Evolutionary conservation across 2,888 invertebrate species (phyloP).

Genomic region (Heliconius sara): DNA sequence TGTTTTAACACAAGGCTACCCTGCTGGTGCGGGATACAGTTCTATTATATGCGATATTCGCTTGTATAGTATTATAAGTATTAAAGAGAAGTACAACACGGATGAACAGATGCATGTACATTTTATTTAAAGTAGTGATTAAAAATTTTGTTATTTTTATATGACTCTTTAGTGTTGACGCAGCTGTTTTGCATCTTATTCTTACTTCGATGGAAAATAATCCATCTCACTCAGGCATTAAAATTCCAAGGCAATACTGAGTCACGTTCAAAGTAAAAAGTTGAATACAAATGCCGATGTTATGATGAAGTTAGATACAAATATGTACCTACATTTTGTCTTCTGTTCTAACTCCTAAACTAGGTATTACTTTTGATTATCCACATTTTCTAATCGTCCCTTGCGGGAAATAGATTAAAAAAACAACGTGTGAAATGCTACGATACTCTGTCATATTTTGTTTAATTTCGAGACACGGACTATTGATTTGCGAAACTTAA

Average conservation of each 20-base stretch:
- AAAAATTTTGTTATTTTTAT: not conserved
- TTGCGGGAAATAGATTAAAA: too few relatives aligned
- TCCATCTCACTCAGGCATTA: slow-evolving; percentile 26
- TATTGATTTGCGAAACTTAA: not conserved
- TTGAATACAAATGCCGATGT: slow-evolving; percentile 8
- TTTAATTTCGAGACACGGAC: not conserved
- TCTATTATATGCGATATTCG: not conserved
- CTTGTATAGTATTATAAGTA: not conserved
- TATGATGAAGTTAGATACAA: slow-evolving; percentile 5
- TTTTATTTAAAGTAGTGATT: too few relatives aligned
- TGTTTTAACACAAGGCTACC: too few relatives aligned
- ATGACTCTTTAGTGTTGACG: slow-evolving; percentile 11
- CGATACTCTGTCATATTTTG: not conserved
- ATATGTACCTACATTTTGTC: not conserved
- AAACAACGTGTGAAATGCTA: too few relatives aligned
- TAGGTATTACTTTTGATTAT: too few relatives aligned
- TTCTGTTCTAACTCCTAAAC: too few relatives aligned
- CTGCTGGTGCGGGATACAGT: too few relatives aligned
- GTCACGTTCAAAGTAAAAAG: slow-evolving; percentile 34
- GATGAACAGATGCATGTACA: not conserved
- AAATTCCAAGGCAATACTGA: slow-evolving; percentile 33
- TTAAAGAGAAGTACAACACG: not conserved
- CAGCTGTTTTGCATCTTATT: slow-evolving; percentile 29
- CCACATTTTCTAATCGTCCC: too few relatives aligned
- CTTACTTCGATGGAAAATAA: not conserved